A percentile compares a stretch with the other conserved stretches of the same genome.
Conservation (phyloP, 2,888 invertebrate species). For the Eudemis profundana region DNA sequence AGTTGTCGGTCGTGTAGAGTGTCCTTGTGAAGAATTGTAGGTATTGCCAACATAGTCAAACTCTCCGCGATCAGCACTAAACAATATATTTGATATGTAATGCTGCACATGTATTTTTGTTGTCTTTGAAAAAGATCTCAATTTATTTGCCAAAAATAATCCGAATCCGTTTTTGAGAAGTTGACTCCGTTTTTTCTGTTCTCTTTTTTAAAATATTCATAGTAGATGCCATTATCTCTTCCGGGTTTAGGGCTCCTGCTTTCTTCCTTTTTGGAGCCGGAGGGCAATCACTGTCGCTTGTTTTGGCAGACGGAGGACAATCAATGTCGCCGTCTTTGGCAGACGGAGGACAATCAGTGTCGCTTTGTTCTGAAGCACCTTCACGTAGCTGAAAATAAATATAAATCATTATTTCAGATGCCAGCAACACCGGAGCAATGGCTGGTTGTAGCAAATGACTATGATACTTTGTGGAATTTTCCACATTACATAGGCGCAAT, state of each 20-base stretch:
- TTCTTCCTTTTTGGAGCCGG: conserved; percentile 25
- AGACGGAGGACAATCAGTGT: conserved; percentile 16
- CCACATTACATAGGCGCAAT: neutral
- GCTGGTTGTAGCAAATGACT: neutral
- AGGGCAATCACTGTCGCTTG: too few relatives aligned
- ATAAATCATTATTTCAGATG: conserved; percentile 41
- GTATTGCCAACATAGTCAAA: conserved; percentile 36
- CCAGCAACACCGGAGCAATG: conserved; percentile 1
- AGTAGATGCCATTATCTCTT: conserved; percentile 46
- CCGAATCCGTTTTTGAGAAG: conserved; percentile 45
- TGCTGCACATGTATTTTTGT: conserved; percentile 44
- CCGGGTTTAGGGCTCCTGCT: conserved; percentile 44
- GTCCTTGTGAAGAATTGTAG: conserved; percentile 41
- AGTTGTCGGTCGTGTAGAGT: conserved; percentile 43
- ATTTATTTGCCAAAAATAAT: conserved; percentile 44
- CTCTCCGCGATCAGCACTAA: conserved; percentile 48
- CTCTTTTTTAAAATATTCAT: conserved; percentile 44
- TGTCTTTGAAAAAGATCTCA: conserved; percentile 47
- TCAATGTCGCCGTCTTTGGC: too few relatives aligned
- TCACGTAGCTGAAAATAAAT: conserved; percentile 41
- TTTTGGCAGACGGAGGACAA: too few relatives aligned
- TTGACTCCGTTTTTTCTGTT: conserved; percentile 46
- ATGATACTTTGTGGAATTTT: conserved; percentile 2
- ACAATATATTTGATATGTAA: conserved; percentile 49
- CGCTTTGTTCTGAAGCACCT: conserved; percentile 28